Base-by-base conservation (phyloP, 1,140 invertebrate genomes). In the Cydia fagiglandana region DNA sequence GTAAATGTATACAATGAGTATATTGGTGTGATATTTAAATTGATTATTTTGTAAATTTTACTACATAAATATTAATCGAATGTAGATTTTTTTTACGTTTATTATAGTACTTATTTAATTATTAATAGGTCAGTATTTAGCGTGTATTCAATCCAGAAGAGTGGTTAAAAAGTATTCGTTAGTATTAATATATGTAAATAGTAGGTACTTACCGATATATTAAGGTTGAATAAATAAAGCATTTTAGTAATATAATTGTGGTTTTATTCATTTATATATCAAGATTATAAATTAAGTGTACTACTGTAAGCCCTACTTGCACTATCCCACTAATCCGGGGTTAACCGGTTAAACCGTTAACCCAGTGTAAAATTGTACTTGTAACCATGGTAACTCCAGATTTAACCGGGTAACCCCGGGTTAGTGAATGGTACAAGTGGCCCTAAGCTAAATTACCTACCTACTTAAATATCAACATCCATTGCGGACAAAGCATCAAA, bases 11-110 rank as follows among this genome's bases (percentile, higher is more conserved):
- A 78, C 34, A 66, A 64, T 73, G 15, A 41, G 38, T 64, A 74
- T 74, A 73, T 78, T 68, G 74, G 77, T 78, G 77, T 78, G 74
- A 76, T 78, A 78, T 76, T 66, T 75, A 75, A 73, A 75, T n/a
- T 75, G 74, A 74, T 15, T 45, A 77, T 73, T 53, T 38, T 47
- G 38, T 34, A n/a, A 53, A 70, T 75, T 30, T 61, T 41, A 75
- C 10, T 38, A 2, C 6, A 34, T 28, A 47, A 2, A 15, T 47
- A 15, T 47, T 47, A 47, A 13, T 47, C 13, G 45, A 47, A 47
- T 47, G 64, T 64, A 70, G 6, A 17, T 17, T 10, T 17, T 41
- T 2, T 15, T 70, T 2, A 41, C 1, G 9, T 28, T 17, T 17
- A 70, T 70, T 38, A 12, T 70, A 38, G 34, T 38, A 45, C 17